phyloP scores from a whole-genome alignment of 92 coral and sea anemone species.

The Palythoa grandiflora region DNA sequence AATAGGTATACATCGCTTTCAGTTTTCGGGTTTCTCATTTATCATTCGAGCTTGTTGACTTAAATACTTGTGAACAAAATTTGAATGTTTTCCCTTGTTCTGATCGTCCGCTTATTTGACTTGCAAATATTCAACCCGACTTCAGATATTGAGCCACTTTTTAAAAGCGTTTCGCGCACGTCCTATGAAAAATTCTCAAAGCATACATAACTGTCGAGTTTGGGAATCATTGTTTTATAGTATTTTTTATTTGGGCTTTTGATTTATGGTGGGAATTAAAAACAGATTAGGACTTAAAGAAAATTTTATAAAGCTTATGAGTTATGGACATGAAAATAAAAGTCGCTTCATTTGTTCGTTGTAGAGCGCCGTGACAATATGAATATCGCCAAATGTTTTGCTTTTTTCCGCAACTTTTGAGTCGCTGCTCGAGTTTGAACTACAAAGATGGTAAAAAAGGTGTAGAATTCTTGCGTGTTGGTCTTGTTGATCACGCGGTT shows the following conservation, averaged over 20 bases:
- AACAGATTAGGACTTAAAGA: not conserved
- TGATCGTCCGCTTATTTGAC: conserved; percentile 11
- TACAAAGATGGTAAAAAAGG: not conserved
- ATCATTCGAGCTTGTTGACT: not conserved
- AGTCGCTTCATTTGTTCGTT: conserved; percentile 11
- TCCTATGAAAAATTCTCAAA: not conserved
- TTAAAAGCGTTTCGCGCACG: not conserved
- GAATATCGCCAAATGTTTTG: not conserved
- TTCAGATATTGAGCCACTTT: not conserved
- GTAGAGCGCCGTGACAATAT: conserved; percentile 12
- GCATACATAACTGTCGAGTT: not conserved
- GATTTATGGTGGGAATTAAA: not conserved
- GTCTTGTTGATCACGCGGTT: conserved; percentile 12
- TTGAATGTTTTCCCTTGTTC: not conserved
- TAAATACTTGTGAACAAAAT: not conserved
- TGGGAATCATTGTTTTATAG: not conserved
- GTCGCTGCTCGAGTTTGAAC: not conserved
- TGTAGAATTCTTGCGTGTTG: conserved; percentile 6
- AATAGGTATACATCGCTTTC: not conserved
- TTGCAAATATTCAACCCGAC: conserved; percentile 19
- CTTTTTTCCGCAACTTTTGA: conserved; percentile 10
- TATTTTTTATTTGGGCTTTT: not conserved
- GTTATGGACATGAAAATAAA: not conserved
- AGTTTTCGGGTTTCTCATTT: conserved; percentile 5
- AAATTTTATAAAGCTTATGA: not conserved